Conservation (phyloP, 1,140 invertebrate genomes). For the Hylaeus volcanicus region DNA sequence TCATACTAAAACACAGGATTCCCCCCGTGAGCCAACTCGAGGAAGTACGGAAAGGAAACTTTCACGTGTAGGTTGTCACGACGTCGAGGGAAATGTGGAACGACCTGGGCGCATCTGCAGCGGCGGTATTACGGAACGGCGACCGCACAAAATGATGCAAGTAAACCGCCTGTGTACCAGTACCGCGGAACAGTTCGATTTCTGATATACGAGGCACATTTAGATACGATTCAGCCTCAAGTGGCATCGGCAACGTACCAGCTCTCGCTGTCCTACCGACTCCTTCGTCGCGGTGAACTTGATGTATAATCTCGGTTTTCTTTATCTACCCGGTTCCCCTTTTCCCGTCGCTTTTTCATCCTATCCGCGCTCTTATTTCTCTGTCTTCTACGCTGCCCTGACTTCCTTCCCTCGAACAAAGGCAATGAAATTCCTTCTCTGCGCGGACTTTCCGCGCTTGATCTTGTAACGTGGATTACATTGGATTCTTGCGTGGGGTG, state of each 20-base stretch:
- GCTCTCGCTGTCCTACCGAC: constrained; percentile 13
- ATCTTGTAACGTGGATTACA: background rate
- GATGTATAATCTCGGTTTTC: constrained; percentile 59
- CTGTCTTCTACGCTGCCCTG: background rate
- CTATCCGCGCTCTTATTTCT: constrained; percentile 3
- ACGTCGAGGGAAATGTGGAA: constrained; percentile 36
- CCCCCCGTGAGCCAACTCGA: constrained; percentile 1
- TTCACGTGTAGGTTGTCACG: constrained; percentile 56
- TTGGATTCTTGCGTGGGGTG: constrained; percentile 23
- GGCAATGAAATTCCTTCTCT: constrained; percentile 59
- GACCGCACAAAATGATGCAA: constrained; percentile 55
- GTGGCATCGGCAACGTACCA: constrained; percentile 48
- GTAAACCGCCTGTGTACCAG: constrained; percentile 42
- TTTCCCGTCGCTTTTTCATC: background rate
- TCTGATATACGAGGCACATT: constrained; percentile 66
- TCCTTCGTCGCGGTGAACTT: constrained; percentile 45
- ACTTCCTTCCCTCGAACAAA: constrained; percentile 51
- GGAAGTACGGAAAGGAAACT: constrained; percentile 42
- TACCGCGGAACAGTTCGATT: constrained; percentile 55
- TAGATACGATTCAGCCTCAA: constrained; percentile 62
- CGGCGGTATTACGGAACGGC: constrained; percentile 32
- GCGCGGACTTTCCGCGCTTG: constrained; percentile 31
- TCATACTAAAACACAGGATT: constrained; percentile 47
- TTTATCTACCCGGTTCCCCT: constrained; percentile 1
- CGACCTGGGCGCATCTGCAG: constrained; percentile 40